phyloP scores from a whole-genome alignment of 2,888 invertebrate species.

The Andrena haemorrhoa region DNA sequence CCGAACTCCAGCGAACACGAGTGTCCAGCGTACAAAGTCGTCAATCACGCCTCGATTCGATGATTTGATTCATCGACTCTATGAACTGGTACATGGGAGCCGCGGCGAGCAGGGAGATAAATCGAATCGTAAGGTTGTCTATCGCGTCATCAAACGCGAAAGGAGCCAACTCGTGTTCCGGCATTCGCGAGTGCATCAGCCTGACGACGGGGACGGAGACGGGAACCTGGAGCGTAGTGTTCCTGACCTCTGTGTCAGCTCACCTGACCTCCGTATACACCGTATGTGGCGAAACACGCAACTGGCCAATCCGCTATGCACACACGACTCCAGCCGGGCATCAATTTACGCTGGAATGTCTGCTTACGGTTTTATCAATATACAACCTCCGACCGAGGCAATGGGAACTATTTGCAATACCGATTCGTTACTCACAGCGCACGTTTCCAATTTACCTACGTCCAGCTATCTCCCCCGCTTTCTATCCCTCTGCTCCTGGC shows the following conservation, averaged over 20 bases:
- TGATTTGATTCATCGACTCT: not conserved
- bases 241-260: constrained; percentile 64
- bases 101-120: not conserved
- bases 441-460: constrained; percentile 28
- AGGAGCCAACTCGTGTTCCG: constrained; percentile 39
- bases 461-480: not conserved
- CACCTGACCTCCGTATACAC: constrained; percentile 61
- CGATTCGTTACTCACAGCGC: constrained; percentile 44
- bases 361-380: constrained; percentile 67
- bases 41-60: not conserved
- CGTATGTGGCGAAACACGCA: constrained; percentile 67
- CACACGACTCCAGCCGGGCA: constrained; percentile 46
- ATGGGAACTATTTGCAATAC: constrained; percentile 48
- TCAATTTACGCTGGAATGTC: constrained; percentile 65
- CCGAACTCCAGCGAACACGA: not conserved
- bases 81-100: not conserved
- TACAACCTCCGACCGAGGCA: constrained; percentile 52
- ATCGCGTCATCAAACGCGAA: not conserved
- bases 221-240: constrained; percentile 52
- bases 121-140: constrained; percentile 5
- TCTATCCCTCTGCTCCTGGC: not conserved
- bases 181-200: constrained; percentile 46
- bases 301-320: constrained; percentile 53
- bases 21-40: not conserved
- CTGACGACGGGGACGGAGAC: constrained; percentile 35